Conservation (phyloP, 2,113 vertebrate genomes). For the Pica pica region DNA sequence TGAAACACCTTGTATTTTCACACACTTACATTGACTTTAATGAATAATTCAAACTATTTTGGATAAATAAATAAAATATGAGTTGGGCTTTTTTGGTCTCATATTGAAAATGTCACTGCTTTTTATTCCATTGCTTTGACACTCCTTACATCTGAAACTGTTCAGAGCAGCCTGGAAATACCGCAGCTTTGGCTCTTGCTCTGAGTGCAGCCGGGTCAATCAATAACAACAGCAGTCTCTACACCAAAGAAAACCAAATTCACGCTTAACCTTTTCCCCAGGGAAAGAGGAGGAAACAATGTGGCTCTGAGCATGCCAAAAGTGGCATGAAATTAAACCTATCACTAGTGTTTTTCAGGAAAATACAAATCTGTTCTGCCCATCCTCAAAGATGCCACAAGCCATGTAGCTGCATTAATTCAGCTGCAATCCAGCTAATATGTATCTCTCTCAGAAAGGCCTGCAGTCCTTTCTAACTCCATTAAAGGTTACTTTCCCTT, state of each 20-base stretch:
- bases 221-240: neutral
- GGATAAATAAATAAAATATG: conserved; percentile 72
- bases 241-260: conserved; percentile 30
- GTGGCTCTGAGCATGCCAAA: neutral
- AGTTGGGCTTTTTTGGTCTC: conserved; percentile 36
- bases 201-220: conserved; percentile 27
- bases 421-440: neutral
- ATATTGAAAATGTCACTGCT: conserved; percentile 47
- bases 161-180: conserved; percentile 37
- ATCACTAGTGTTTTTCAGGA: conserved; percentile 14
- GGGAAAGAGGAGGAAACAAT: conserved; percentile 23
- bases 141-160: neutral
- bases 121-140: conserved; percentile 34
- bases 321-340: conserved; percentile 33
- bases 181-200: conserved; percentile 15
- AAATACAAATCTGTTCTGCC: conserved; percentile 44
- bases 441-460: neutral
- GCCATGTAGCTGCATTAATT: conserved; percentile 32
- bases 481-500: neutral
- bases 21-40: conserved; percentile 50
- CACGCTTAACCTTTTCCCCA: neutral
- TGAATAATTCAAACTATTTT: conserved; percentile 70
- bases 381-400: conserved; percentile 7
- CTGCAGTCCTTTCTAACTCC: neutral
- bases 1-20: conserved; percentile 51